phyloP scores from a whole-genome alignment of 2,113 vertebrate genomes.

The Morone saxatilis region DNA sequence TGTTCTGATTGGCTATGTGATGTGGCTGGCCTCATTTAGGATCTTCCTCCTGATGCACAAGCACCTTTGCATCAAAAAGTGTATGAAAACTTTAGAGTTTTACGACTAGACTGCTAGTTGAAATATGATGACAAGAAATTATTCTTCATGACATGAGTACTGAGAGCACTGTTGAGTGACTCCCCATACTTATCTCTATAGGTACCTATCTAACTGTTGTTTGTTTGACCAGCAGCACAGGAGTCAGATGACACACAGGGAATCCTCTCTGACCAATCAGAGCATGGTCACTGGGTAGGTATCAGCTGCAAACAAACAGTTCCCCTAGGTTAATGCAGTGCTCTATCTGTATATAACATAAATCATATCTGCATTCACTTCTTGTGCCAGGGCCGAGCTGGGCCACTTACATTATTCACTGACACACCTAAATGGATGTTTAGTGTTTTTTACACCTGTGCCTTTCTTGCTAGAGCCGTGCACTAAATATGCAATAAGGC shows the following conservation, averaged over 20 bases:
- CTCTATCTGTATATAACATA: too few species aligned
- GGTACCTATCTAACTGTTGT: constrained; percentile 1
- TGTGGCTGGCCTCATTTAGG: constrained; percentile 34
- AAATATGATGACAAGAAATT: neutral
- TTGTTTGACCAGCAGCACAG: constrained; percentile 9
- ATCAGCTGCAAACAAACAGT: neutral
- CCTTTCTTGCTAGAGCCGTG: too few species aligned
- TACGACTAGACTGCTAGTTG: too few species aligned
- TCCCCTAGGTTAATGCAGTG: neutral
- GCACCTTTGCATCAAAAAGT: neutral
- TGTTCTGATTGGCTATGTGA: constrained; percentile 80
- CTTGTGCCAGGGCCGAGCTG: too few species aligned
- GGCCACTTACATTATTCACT: too few species aligned
- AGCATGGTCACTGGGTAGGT: constrained; percentile 20
- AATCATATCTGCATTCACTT: too few species aligned
- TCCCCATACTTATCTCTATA: neutral
- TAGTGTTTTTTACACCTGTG: too few species aligned
- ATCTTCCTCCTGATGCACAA: constrained; percentile 42
- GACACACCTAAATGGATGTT: too few species aligned
- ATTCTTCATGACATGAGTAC: neutral
- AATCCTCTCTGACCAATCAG: constrained; percentile 28
- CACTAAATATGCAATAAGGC: too few species aligned
- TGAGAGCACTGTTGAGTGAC: neutral
- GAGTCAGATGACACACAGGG: constrained; percentile 11
- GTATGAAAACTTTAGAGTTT: neutral